Evolutionary conservation across 2,113 vertebrate genomes (phyloP).

Genomic region (Pseudois nayaur): DNA sequence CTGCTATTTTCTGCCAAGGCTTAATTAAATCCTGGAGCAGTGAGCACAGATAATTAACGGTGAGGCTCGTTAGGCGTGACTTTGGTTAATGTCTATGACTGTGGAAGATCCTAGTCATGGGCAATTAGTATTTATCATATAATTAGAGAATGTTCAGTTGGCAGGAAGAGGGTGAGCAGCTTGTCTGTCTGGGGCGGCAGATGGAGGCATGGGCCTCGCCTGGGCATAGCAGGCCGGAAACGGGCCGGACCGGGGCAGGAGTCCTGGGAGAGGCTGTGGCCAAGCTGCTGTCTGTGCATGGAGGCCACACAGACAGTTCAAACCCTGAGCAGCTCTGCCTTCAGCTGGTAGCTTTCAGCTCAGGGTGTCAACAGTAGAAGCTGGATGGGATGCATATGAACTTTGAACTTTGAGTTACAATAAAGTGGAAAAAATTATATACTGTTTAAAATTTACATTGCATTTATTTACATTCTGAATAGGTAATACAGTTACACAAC

Average conservation of each 20-base stretch:
- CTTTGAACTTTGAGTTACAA: neutral
- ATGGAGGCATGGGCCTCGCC: neutral
- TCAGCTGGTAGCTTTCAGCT: neutral
- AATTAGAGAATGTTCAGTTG: constrained; percentile 67
- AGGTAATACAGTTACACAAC: neutral
- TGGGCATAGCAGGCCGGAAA: neutral
- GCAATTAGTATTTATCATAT: constrained; percentile 61
- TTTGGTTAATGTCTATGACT: constrained; percentile 8
- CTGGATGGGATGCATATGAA: neutral
- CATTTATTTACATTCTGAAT: neutral
- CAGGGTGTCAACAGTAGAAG: neutral
- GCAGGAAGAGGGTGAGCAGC: neutral
- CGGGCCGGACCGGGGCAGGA: fast-evolving
- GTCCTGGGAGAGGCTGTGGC: neutral
- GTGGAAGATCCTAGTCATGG: constrained; percentile 41
- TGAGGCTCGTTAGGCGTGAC: constrained; percentile 36
- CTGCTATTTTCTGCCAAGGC: constrained; percentile 55
- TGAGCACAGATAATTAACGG: constrained; percentile 49
- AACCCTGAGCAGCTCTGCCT: neutral
- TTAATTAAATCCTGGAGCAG: constrained; percentile 61
- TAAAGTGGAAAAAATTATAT: neutral
- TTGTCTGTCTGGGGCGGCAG: constrained; percentile 12
- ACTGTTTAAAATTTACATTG: neutral
- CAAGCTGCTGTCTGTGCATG: fast-evolving
- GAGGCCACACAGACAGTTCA: fast-evolving